Evolutionary conservation across 2,113 vertebrate genomes (phyloP).

Genomic region (Myotis davidii): DNA sequence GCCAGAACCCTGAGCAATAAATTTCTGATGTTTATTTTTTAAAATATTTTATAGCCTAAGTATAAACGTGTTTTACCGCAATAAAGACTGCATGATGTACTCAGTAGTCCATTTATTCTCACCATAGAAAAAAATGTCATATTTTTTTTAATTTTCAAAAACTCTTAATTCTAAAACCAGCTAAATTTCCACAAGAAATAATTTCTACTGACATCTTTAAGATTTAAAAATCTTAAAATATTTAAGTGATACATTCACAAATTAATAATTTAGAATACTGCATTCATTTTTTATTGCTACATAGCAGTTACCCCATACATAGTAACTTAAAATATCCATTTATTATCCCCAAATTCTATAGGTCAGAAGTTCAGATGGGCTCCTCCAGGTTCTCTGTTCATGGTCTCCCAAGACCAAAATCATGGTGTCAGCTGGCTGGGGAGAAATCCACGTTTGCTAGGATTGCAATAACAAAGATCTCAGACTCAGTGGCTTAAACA

Average conservation of each 20-base stretch:
- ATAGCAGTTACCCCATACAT: background rate
- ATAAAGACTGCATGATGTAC: background rate
- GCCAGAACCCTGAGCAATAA: background rate
- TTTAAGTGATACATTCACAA: background rate
- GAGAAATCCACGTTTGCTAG: background rate
- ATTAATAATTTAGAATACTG: background rate
- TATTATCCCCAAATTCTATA: background rate
- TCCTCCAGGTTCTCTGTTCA: background rate
- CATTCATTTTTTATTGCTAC: background rate
- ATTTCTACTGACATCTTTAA: background rate
- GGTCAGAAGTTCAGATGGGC: background rate
- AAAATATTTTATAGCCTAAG: background rate
- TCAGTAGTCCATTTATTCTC: background rate
- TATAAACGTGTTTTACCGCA: background rate
- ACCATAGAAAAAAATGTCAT: background rate
- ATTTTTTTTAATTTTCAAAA: background rate
- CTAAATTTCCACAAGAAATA: background rate
- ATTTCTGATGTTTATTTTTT: background rate
- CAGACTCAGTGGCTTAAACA: background rate
- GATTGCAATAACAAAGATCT: background rate
- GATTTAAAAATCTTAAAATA: slow-evolving; percentile 40
- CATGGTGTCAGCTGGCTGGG: background rate
- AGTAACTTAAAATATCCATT: background rate
- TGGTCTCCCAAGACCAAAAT: background rate
- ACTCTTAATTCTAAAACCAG: slow-evolving; percentile 32